Base-by-base conservation (phyloP, 2,797 vertebrate genomes). In the Huso huso region DNA sequence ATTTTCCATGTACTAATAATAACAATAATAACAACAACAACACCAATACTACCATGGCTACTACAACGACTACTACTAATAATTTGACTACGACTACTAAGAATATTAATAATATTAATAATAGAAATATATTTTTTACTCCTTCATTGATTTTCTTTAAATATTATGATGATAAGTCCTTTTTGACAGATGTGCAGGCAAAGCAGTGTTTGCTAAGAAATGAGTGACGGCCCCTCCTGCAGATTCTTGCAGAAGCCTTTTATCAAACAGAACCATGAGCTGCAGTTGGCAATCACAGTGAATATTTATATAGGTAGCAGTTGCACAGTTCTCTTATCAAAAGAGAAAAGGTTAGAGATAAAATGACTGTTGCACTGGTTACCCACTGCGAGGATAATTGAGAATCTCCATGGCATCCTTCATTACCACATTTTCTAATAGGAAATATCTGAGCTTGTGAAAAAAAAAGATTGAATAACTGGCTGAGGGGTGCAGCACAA, bases 341-440 rank as follows among this genome's bases (percentile, higher is more conserved):
- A 79, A 77, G 86, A 76, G 71, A 78, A 82, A 86, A 87, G 81
- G 83, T 84, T 84, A 86, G 76, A 84, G 84, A 81, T 64, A 81
- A 83, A 86, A 59, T 64, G 53, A 72, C 77, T 80, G 82, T 71
- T 80, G 78, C 79, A 85, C 75, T 82, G 82, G 82, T 81, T 77
- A 81, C 86, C 82, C 71, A 78, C 84, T 84, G 85, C 75, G 84
- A 77, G 70, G 78, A 85, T 88, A 89, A 90, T 90, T 90, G 86
- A 89, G 77, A 80, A 79, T 83, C 85, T 83, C 79, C 78, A 80
- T 81, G 81, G 70, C 71, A 86, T 85, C 81, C 84, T 87, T 87
- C 82, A 84, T 88, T 84, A 83, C 71, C 79, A 72, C 80, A 72
- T 84, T 89, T 83, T 87, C 83, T 86, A 88, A 86, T 68, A 84